Base-by-base conservation (phyloP, 2,797 vertebrate genomes). In the Smutsia gigantea region DNA sequence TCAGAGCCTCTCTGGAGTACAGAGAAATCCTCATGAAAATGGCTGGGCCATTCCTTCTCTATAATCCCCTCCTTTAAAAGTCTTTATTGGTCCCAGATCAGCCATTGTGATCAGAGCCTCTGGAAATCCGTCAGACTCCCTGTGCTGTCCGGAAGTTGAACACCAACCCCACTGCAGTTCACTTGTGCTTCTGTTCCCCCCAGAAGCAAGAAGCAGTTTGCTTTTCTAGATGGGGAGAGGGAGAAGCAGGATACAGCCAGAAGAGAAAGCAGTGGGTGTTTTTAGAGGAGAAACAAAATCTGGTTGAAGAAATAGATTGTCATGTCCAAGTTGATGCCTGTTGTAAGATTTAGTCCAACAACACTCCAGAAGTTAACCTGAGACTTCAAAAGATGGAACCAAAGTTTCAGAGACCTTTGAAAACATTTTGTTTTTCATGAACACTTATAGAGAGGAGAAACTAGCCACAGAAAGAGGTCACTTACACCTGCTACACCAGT, bases 21-120 rank as follows among this genome's bases (percentile, higher is more conserved):
- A 85, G 59, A 79, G 31, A 96, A 85, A 94, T 92, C 81, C 86
- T 93, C 64, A 2, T 23, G 42, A 53, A 96, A 97, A 94, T 88
- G 79, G 12, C 63, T 23, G n/a, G 39, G 83, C 39, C 88, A 83
- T 91, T 96, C 53, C 39, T 95, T 74, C 78, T 91, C 72, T 34
- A 63, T 87, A 96, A 96, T 96, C 42, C 34, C 42, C 64, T 88
- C 39, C 81, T 92, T 91, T 93, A 75, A 91, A 97, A 86, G 72
- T 55, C 64, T 94, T 88, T 84, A 95, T 86, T 42, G 74, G 81
- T 23, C 93, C 66, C 95, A 91, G 10, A 72, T 78, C 17, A 66
- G 82, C 69, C 78, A 94, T 21, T n/a, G 23, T 2, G 25, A 94
- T 82, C 46, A 25, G 1, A n/a, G 29, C 8, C 31, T 95, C 81